phyloP scores from a whole-genome alignment of 2,888 invertebrate species.

The Cheilosia vulpina region DNA sequence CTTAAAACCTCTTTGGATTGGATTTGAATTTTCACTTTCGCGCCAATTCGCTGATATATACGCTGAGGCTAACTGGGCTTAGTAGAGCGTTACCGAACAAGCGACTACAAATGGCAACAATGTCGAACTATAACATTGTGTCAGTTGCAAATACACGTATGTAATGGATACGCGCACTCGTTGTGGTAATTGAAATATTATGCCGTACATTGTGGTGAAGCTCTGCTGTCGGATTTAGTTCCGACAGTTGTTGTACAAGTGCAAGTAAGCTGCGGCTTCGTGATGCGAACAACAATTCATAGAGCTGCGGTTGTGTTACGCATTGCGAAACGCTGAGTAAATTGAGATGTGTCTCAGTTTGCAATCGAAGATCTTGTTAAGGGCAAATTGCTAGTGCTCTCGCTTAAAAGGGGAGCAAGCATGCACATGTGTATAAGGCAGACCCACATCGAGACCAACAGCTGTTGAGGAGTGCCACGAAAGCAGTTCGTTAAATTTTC shows the following conservation, averaged over 20 bases:
- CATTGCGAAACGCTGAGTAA: constrained; percentile 61
- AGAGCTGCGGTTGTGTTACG: constrained; percentile 36
- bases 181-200: constrained; percentile 74
- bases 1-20: constrained; percentile 61
- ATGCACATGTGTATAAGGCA: not conserved
- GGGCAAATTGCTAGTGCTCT: constrained; percentile 17
- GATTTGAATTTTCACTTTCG: constrained; percentile 69
- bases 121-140: constrained; percentile 55
- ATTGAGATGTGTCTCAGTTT: constrained; percentile 21
- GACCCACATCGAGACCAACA: not conserved
- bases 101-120: constrained; percentile 53
- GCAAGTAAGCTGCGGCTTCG: not conserved
- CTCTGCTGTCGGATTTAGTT: constrained; percentile 53
- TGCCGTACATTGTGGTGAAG: constrained; percentile 53
- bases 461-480: not conserved
- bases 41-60: constrained; percentile 26
- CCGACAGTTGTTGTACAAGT: constrained; percentile 47
- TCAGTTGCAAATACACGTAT: constrained; percentile 26
- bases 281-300: constrained; percentile 47
- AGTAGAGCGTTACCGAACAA: constrained; percentile 52
- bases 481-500: not conserved
- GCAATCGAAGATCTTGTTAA: constrained; percentile 56
- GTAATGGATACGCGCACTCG: constrained; percentile 73
- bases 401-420: not conserved
- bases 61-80: constrained; percentile 11